These are phyloP conservation scores for Linnaemya vulpina DNA, from an alignment of 2,888 invertebrate species.

Conservation along the genomic window DNA sequence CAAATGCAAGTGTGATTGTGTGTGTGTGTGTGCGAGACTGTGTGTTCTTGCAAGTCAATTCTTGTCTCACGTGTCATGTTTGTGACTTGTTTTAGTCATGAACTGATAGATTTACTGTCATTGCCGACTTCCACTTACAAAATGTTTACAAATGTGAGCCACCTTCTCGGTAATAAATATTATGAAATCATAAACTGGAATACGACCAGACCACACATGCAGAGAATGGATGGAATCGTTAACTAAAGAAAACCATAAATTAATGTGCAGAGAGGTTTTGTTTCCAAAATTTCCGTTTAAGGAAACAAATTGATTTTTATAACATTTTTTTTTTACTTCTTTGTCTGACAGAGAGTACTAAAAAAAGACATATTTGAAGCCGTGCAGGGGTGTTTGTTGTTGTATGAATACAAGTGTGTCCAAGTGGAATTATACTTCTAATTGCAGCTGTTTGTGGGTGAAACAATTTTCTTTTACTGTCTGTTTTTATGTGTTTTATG, in stretches of 20 bases:
- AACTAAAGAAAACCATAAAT: neutral
- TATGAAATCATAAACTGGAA: slow-evolving; percentile 39
- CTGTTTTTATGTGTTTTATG: no score
- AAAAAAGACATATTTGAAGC: slow-evolving; percentile 5
- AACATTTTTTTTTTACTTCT: no score
- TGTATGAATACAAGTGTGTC: no score
- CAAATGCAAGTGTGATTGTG: neutral
- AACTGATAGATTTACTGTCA: slow-evolving; percentile 70
- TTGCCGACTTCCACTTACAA: slow-evolving; percentile 52
- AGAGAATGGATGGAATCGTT: neutral
- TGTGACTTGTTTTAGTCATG: slow-evolving; percentile 69
- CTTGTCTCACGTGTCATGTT: slow-evolving; percentile 68
- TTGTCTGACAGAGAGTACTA: neutral
- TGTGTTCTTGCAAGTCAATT: slow-evolving; percentile 41
- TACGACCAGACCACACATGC: neutral
- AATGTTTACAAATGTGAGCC: slow-evolving; percentile 61
- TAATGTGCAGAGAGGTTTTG: neutral
- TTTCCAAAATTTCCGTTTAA: neutral
- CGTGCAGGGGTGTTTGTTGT: neutral
- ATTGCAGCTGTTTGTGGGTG: no score
- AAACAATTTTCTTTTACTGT: no score
- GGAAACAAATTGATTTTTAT: slow-evolving; percentile 38
- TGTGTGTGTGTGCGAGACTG: neutral
- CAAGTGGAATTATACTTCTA: no score
- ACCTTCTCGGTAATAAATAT: slow-evolving; percentile 50